phyloP scores from a whole-genome alignment of 1,140 invertebrate species.

The Leptinotarsa undecemlineata region DNA sequence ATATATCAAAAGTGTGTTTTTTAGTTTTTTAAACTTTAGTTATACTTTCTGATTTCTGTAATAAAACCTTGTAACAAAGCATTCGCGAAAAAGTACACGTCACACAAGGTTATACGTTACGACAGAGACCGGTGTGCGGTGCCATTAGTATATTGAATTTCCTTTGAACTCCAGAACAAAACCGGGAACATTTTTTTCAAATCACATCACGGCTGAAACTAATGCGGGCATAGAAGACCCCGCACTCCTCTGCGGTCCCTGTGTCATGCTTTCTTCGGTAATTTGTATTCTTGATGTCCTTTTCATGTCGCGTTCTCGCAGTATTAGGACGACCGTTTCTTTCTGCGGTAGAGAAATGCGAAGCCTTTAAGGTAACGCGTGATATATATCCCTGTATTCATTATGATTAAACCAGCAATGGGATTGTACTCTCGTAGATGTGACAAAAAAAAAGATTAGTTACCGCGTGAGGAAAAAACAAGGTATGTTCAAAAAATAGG shows the following conservation, averaged over 20 bases:
- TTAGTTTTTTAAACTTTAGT: too few relatives aligned
- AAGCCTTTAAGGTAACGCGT: conserved; percentile 2
- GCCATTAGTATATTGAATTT: neutral
- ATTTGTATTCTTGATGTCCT: conserved; percentile 5
- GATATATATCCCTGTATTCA: neutral
- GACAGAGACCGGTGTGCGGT: too few relatives aligned
- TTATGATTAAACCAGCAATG: too few relatives aligned
- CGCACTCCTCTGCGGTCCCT: neutral
- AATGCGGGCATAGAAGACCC: neutral
- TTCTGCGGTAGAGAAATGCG: neutral
- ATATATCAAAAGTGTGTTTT: too few relatives aligned
- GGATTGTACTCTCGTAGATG: too few relatives aligned
- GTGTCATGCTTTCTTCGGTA: neutral
- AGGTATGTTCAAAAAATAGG: too few relatives aligned
- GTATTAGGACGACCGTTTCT: neutral
- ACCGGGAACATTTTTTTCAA: neutral
- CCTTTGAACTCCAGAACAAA: neutral
- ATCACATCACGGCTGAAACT: neutral
- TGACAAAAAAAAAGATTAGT: too few relatives aligned
- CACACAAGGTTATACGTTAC: too few relatives aligned
- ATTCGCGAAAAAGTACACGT: too few relatives aligned
- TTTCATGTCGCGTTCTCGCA: neutral
- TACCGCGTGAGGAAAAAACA: too few relatives aligned
- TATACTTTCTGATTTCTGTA: too few relatives aligned
- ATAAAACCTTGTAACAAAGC: too few relatives aligned